A percentile compares a stretch with the other conserved stretches of the same genome.
These are phyloP conservation scores for Portevinia maculata DNA, from an alignment of 2,888 invertebrate species.

Conservation along the genomic window DNA sequence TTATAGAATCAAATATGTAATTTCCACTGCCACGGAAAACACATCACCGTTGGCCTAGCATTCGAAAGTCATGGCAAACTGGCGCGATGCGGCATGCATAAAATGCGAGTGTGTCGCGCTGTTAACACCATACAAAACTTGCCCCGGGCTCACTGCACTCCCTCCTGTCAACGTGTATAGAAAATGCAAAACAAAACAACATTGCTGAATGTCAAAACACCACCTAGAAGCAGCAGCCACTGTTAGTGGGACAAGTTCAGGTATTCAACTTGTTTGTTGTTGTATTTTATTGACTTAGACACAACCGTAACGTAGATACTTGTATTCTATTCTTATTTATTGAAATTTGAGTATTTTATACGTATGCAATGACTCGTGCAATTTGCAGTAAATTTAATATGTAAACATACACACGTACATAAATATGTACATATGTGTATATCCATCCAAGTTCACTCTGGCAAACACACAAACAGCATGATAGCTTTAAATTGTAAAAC, in stretches of 20 bases:
- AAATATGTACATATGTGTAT: slow-evolving; percentile 8
- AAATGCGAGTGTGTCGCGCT: slow-evolving; percentile 29
- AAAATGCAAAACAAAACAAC: slow-evolving; percentile 37
- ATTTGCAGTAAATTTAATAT: slow-evolving; percentile 3
- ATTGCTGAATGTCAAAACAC: slow-evolving; percentile 50
- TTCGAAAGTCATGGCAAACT: slow-evolving; percentile 62
- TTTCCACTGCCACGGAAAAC: neutral
- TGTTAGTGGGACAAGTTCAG: slow-evolving; percentile 69
- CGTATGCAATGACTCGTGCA: slow-evolving; percentile 19
- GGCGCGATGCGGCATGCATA: slow-evolving; percentile 47
- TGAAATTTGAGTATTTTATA: slow-evolving; percentile 38
- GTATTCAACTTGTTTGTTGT: slow-evolving; percentile 40
- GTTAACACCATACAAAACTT: slow-evolving; percentile 1
- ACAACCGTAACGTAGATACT: slow-evolving; percentile 4
- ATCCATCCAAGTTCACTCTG: slow-evolving; percentile 2
- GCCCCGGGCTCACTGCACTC: slow-evolving; percentile 3
- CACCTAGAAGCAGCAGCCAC: slow-evolving; percentile 34
- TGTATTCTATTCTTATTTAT: neutral
- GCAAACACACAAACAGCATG: neutral
- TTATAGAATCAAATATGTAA: slow-evolving; percentile 1
- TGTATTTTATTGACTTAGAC: slow-evolving; percentile 33
- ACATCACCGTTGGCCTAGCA: slow-evolving; percentile 13
- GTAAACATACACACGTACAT: neutral
- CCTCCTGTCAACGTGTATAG: neutral
- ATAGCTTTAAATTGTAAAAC: neutral